These are phyloP conservation scores for Heliconius erato DNA, from an alignment of 2,888 invertebrate genomes.

Conservation along the genomic window DNA sequence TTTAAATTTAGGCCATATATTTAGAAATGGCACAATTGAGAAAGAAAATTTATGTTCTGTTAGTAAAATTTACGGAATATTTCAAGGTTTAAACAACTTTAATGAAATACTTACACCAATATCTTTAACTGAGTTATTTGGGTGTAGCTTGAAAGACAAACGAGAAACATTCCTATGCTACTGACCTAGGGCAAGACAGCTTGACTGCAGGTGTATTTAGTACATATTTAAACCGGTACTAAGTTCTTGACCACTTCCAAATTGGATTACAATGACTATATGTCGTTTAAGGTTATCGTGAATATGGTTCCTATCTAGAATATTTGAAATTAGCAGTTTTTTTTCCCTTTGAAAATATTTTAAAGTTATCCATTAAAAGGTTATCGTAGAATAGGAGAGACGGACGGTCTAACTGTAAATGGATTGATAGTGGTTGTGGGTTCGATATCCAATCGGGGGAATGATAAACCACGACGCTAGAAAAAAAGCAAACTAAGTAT, in stretches of 20 bases:
- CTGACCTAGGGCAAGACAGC: constrained; percentile 26
- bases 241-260: background rate
- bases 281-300: background rate
- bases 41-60: background rate
- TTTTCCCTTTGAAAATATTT: background rate
- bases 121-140: background rate
- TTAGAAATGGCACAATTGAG: background rate
- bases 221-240: constrained; percentile 3
- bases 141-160: background rate
- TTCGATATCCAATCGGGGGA: too few relatives aligned
- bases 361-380: background rate
- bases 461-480: background rate
- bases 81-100: background rate
- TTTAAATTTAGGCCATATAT: background rate
- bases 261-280: background rate
- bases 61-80: too few relatives aligned
- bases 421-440: too few relatives aligned
- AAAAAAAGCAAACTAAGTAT: background rate
- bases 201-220: constrained; percentile 19
- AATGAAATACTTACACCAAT: background rate
- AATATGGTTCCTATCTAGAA: background rate
- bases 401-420: too few relatives aligned
- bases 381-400: too few relatives aligned
- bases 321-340: background rate
- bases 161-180: constrained; percentile 1